These are phyloP conservation scores for Galeopsomyia nigrocyanea DNA, from an alignment of 2,888 invertebrate genomes.

Conservation along the genomic window DNA sequence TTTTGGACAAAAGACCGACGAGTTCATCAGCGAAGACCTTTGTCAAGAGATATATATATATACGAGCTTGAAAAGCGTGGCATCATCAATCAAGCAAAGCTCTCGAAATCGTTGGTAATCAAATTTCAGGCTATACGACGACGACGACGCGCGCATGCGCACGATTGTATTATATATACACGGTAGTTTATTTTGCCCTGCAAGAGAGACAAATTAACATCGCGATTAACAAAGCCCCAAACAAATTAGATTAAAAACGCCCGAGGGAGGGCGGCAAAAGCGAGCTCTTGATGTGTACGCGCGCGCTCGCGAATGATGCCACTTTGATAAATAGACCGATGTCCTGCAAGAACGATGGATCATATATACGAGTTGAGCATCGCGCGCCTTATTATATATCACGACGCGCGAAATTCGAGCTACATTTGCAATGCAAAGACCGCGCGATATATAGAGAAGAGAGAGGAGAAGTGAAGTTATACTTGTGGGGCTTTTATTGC, in stretches of 20 bases:
- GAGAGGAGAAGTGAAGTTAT: neutral
- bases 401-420: neutral
- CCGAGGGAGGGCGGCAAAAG: conserved; percentile 64
- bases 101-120: conserved; percentile 16
- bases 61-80: conserved; percentile 35
- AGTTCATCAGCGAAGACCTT: conserved; percentile 35
- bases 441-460: neutral
- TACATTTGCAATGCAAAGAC: conserved; percentile 41
- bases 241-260: conserved; percentile 69
- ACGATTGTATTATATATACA: too few relatives aligned
- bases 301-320: conserved; percentile 65
- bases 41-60: neutral
- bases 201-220: conserved; percentile 63
- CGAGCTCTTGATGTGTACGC: conserved; percentile 45
- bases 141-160: neutral
- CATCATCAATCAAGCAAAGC: conserved; percentile 44
- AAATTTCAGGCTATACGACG: conserved; percentile 27
- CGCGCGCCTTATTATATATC: neutral
- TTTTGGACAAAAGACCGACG: conserved; percentile 30
- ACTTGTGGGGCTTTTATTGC: conserved; percentile 31
- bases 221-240: conserved; percentile 67
- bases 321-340: conserved; percentile 67
- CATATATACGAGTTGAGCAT: too few relatives aligned
- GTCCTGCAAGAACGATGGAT: conserved; percentile 57
- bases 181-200: conserved; percentile 64